Percentiles rank a stretch among this genome's conserved stretches.
phyloP scores from a whole-genome alignment of 1,140 invertebrate species.

The Cherax quadricarinatus region DNA sequence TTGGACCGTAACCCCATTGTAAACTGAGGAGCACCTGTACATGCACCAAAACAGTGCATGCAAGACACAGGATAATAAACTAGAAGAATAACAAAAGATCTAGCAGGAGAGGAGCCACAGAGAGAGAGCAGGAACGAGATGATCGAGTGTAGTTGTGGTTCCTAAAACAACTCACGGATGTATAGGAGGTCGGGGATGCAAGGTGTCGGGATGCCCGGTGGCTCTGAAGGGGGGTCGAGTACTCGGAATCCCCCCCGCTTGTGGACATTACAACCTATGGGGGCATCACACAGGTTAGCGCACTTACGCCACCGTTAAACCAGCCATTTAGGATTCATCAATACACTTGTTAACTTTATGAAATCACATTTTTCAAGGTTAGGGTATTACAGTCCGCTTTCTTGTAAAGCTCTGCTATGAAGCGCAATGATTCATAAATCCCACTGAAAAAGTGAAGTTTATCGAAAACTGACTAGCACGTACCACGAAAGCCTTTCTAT shows the following conservation, averaged over 20 bases:
- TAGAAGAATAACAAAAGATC: not conserved
- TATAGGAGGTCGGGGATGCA: constrained; percentile 54
- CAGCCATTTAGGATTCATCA: not conserved
- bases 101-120: not conserved
- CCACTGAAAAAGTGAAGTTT: too few species aligned
- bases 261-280: constrained; percentile 61
- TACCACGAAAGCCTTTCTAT: too few species aligned
- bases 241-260: constrained; percentile 54
- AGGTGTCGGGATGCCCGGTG: constrained; percentile 56
- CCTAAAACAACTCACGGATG: constrained; percentile 47
- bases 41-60: not conserved
- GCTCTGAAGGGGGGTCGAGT: constrained; percentile 59
- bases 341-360: too few species aligned
- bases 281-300: constrained; percentile 30
- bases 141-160: not conserved
- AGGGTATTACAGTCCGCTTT: too few species aligned
- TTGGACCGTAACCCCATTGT: too few species aligned
- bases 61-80: not conserved
- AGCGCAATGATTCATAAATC: too few species aligned
- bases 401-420: too few species aligned
- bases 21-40: too few species aligned
- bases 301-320: not conserved
- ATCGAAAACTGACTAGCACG: too few species aligned
- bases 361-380: too few species aligned
- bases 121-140: not conserved